phyloP scores from a whole-genome alignment of 2,113 vertebrate genomes.

The Nyctibius bracteatus region DNA sequence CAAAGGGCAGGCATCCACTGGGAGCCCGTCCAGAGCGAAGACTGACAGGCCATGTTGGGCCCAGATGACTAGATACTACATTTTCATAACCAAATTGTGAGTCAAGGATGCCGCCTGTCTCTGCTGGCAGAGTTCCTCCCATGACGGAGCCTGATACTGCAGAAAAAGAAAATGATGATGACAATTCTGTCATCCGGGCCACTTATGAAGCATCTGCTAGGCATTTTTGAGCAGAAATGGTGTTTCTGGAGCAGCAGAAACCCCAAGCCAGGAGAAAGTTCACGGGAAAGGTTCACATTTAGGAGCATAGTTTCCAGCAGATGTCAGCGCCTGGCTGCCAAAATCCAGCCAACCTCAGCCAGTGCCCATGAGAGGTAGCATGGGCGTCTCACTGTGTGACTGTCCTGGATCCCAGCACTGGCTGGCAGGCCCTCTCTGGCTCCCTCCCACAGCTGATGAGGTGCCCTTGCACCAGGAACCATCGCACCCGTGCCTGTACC shows the following conservation, averaged over 20 bases:
- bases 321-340: not conserved
- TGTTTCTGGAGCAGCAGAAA: not conserved
- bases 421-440: not conserved
- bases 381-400: rapidly evolving
- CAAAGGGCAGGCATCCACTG: not conserved
- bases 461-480: not conserved
- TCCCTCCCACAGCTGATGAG: rapidly evolving
- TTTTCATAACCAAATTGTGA: not conserved
- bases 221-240: not conserved
- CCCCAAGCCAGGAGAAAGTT: not conserved
- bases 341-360: not conserved
- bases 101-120: not conserved
- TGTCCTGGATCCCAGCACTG: rapidly evolving
- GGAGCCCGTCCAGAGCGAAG: not conserved
- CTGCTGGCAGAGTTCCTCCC: not conserved
- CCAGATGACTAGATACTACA: not conserved
- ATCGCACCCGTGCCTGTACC: rapidly evolving
- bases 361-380: rapidly evolving
- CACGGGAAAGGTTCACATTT: rapidly evolving
- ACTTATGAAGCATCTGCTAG: not conserved
- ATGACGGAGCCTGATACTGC: not conserved
- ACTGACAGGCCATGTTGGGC: not conserved
- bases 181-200: not conserved
- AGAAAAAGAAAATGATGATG: not conserved
- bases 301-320: not conserved